Evolutionary conservation across 2,888 invertebrate genomes (phyloP).

Genomic region (Melanostoma mellinum): DNA sequence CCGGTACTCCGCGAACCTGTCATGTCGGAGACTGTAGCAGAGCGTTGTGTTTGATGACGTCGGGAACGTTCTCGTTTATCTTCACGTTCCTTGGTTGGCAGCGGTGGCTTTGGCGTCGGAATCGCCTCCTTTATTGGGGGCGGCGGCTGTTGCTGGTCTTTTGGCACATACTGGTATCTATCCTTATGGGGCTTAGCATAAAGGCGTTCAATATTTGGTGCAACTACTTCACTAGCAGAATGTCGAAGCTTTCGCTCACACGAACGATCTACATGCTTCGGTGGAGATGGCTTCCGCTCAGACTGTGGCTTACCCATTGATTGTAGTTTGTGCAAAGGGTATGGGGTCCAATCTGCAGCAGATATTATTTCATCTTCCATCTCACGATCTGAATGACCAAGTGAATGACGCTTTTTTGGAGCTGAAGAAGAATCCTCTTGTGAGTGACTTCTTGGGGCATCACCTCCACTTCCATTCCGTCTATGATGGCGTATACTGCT

Average conservation of each 20-base stretch:
- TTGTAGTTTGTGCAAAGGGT: constrained; percentile 80
- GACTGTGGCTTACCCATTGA: constrained; percentile 78
- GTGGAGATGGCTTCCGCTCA: constrained; percentile 64
- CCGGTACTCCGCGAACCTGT: constrained; percentile 77
- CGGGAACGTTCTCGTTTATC: constrained; percentile 80
- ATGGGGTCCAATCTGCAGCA: constrained; percentile 80
- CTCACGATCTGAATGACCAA: constrained; percentile 80
- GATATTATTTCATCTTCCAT: constrained; percentile 77
- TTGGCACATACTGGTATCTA: constrained; percentile 81
- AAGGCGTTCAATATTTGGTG: constrained; percentile 78
- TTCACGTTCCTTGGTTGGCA: constrained; percentile 72
- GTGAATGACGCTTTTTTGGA: constrained; percentile 81
- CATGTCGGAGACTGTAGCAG: constrained; percentile 82
- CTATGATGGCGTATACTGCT: constrained; percentile 78
- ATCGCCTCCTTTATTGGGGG: constrained; percentile 73
- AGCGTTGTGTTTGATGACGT: constrained; percentile 82
- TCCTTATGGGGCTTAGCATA: constrained; percentile 81
- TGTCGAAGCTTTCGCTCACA: constrained; percentile 79
- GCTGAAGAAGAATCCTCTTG: constrained; percentile 78
- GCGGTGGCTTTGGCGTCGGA: constrained; percentile 56
- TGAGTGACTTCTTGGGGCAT: constrained; percentile 79
- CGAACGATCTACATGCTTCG: constrained; percentile 73
- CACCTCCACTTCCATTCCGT: constrained; percentile 80
- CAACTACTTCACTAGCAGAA: constrained; percentile 81
- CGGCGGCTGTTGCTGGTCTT: constrained; percentile 75